Evolutionary conservation across 2,113 vertebrate species (phyloP), one percentile per base, ranked within the genome.

Genomic region (Phocoena sinus): DNA sequence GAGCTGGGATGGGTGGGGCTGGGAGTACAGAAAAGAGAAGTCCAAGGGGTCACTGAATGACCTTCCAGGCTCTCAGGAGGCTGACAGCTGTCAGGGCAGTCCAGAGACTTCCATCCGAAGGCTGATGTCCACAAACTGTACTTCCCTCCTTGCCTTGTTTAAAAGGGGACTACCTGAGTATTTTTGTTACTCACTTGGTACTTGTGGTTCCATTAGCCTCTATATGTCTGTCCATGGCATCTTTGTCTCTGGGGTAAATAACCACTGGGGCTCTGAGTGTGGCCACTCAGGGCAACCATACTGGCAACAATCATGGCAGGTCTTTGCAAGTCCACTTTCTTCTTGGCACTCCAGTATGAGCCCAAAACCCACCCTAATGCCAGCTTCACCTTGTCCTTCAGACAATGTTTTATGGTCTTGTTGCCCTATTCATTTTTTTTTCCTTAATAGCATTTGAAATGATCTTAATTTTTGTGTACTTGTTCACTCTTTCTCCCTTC

Each of bases 1-100:
- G 6, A 9, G 2, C 44, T 33, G 28, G 44, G 47, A 6, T 13
- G 0, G 31, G 23, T 62, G 41, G 28, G 5, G 1, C 28, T 23
- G 12, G 6, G 26, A 25, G 11, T 2, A 1, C 74, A 13, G 10
- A 15, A 36, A 36, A 23, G 41, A 7, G 8, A 12, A 28, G 20
- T 44, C 18, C 7, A 53, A 20, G 6, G 18, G 31, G 58, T 76
- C 73, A 86, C 23, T 71, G 68, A 20, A 14, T 33, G n/a, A 33
- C 20, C 60, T 13, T 36, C 13, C n/a, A 94, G 44, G 15, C 5
- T 15, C 41, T 70, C 47, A 25, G 26, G 60, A 88, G 36, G 13
- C 17, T 56, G 62, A 18, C n/a, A 89, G 53, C 41, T 92, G 1
- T 47, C 4, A 53, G 73, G 53, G 31, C 17, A 44, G 41, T 33